Conservation (phyloP, 2,113 vertebrate genomes). For the Mellivora capensis region DNA sequence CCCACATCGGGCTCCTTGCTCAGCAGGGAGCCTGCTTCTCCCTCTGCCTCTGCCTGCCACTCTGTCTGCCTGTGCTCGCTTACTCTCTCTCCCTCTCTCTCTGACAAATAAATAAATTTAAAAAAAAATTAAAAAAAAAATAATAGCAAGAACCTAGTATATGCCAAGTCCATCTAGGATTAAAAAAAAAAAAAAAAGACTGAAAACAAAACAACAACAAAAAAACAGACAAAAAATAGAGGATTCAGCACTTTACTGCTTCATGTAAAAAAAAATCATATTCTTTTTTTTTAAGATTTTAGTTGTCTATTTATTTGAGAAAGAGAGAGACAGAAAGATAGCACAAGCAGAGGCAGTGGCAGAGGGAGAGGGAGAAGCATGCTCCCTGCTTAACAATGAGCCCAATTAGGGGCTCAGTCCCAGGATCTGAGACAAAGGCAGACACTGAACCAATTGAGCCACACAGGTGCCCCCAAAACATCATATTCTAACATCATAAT, state of each 20-base stretch:
- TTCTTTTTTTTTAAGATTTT: background rate
- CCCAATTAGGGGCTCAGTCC: background rate
- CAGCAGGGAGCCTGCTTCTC: too few relatives aligned
- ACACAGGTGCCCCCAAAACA: background rate
- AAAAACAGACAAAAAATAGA: background rate
- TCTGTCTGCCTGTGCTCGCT: too few relatives aligned
- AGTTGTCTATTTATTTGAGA: too few relatives aligned
- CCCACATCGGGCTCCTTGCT: too few relatives aligned
- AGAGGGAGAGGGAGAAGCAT: background rate
- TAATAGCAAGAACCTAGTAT: background rate
- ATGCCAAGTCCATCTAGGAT: background rate
- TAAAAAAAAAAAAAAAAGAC: background rate
- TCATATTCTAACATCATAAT: background rate
- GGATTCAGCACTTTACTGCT: background rate
- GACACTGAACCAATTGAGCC: background rate
- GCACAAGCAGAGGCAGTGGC: background rate
- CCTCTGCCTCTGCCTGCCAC: too few relatives aligned
- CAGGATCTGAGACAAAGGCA: background rate
- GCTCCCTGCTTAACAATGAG: background rate
- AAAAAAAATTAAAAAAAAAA: too few relatives aligned
- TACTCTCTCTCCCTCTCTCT: too few relatives aligned
- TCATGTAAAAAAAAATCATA: background rate
- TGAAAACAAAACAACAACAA: background rate
- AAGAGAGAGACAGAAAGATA: too few relatives aligned
- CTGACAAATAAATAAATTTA: too few relatives aligned